phyloP scores from a whole-genome alignment of 2,888 invertebrate species.

The Strigamia crassipes region DNA sequence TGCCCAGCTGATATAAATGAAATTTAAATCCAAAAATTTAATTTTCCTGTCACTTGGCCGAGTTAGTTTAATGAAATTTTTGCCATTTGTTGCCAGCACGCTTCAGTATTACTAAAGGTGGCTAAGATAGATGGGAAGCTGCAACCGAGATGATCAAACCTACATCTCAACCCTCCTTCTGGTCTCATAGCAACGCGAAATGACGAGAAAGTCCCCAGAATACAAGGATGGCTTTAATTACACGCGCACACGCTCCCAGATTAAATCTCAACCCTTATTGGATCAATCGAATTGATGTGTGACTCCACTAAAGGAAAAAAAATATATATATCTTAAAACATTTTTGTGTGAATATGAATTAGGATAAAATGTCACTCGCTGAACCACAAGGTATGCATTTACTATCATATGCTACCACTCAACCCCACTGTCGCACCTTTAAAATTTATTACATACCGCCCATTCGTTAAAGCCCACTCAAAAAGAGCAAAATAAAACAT shows the following conservation, averaged over 20 bases:
- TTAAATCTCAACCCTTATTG: neutral
- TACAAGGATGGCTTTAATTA: constrained; percentile 39
- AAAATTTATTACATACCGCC: neutral
- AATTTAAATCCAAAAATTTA: constrained; percentile 49
- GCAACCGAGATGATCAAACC: constrained; percentile 35
- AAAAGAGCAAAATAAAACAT: neutral
- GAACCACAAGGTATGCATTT: neutral
- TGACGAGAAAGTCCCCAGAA: neutral
- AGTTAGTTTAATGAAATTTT: constrained; percentile 48
- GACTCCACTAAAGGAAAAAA: neutral
- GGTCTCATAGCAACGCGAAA: neutral
- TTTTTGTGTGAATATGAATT: neutral
- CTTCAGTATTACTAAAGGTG: constrained; percentile 26
- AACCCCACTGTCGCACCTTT: neutral
- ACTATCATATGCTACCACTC: neutral
- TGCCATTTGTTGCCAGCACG: constrained; percentile 48
- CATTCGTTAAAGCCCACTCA: neutral
- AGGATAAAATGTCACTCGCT: neutral
- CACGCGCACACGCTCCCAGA: constrained; percentile 30
- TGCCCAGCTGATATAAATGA: constrained; percentile 45
- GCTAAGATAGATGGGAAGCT: constrained; percentile 36
- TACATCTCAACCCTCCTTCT: constrained; percentile 19
- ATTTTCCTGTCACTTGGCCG: constrained; percentile 47
- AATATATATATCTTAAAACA: neutral
- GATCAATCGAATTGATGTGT: constrained; percentile 4